Evolutionary conservation across 2,113 vertebrate species (phyloP), one percentile per base, ranked within the genome.

Genomic region (Ascaphus truei): DNA sequence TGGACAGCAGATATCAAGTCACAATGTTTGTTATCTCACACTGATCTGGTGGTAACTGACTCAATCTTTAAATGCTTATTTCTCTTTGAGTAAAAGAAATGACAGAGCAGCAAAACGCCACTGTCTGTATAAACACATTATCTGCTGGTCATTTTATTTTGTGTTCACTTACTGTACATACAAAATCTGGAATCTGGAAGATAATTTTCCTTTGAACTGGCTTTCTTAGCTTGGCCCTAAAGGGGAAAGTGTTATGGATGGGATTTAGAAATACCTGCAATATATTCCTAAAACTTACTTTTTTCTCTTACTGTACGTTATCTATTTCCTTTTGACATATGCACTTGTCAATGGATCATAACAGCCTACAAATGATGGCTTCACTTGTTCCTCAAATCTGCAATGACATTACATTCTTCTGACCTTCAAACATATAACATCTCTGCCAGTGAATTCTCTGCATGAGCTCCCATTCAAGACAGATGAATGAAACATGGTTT

Each of bases 301-400:
- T 65, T 73, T 23, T 63, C 76, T 34, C 23, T 75, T 78, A 9
- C 39, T 69, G 27, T 53, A 60, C 33, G 26, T 55, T 55, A 55
- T 66, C 62, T 55, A 41, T 77, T 80, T 76, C 64, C 34, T 27
- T 77, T 68, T 82, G 72, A 81, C 72, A 7, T 59, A 76, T 77
- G 72, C 76, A 63, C 71, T 71, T 74, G 30, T 77, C 1, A 0
- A 73, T 72, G 73, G 51, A 58, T 72, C 39, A 15, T 22, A 37
- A 77, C 72, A 84, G 63, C 45, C 63, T 74, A 63, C 69, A 76
- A 72, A 74, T 72, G 76, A 81, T 78, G 41, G 26, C 71, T 80
- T 83, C 47, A 68, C 76, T 82, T 78, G 47, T 76, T 81, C 77
- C 73, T 73, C 55, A 63, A 61, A 65, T 48, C 39, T 74, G 77